Evolutionary conservation across 1,140 invertebrate species (phyloP).

Genomic region (Lucilia cuprina): DNA sequence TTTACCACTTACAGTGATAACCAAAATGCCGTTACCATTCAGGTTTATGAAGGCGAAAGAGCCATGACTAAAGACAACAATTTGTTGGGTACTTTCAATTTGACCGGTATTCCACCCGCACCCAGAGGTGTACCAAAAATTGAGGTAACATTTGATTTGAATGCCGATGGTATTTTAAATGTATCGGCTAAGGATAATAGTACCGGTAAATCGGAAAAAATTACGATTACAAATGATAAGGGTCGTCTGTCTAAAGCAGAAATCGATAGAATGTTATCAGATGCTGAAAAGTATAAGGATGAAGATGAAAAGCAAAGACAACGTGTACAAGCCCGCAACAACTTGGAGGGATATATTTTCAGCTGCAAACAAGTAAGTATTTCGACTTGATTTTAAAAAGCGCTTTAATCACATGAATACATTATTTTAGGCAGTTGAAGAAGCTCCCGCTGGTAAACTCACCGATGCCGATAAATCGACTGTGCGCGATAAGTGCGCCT

Average conservation of each 20-base stretch:
- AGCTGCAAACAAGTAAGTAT: constrained; percentile 72
- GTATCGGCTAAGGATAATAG: constrained; percentile 81
- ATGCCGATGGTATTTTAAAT: constrained; percentile 82
- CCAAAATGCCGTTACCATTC: constrained; percentile 79
- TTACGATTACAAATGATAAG: constrained; percentile 93
- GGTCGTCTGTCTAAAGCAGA: constrained; percentile 88
- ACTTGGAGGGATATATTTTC: constrained; percentile 84
- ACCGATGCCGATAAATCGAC: constrained; percentile 68
- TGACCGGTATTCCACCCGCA: constrained; percentile 76
- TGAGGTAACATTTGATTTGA: constrained; percentile 79
- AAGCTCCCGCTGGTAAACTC: constrained; percentile 71
- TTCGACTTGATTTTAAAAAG: too few relatives aligned
- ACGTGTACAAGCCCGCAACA: constrained; percentile 76
- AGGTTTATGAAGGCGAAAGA: constrained; percentile 76
- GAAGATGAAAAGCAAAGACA: constrained; percentile 74
- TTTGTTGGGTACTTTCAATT: constrained; percentile 80
- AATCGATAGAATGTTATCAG: constrained; percentile 90
- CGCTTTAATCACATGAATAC: background rate
- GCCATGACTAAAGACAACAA: constrained; percentile 84
- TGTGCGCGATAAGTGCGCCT: constrained; percentile 68
- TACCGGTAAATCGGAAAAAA: constrained; percentile 78
- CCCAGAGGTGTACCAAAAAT: constrained; percentile 69
- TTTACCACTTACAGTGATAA: constrained; percentile 73
- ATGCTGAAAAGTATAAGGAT: constrained; percentile 74
- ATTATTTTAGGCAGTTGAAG: constrained; percentile 68